Percentiles rank a stretch among this genome's conserved stretches.
Evolutionary conservation across 2,888 invertebrate genomes (phyloP).

Genomic region (Rhyacophila evoluta): DNA sequence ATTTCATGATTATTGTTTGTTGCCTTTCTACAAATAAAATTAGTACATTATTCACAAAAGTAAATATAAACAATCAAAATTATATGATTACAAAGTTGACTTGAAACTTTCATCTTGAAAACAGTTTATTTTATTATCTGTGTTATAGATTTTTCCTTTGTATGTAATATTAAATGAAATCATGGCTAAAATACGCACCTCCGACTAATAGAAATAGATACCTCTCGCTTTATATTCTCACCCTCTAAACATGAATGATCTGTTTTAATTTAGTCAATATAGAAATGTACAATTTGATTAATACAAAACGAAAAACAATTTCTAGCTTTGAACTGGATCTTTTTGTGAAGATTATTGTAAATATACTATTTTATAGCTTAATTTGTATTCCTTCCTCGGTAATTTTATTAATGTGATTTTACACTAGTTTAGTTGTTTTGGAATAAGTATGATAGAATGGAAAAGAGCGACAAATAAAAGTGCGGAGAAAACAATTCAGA

Average conservation of each 20-base stretch:
- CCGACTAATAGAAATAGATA: constrained; percentile 43
- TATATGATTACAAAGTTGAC: constrained; percentile 41
- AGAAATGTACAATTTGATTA: constrained; percentile 16
- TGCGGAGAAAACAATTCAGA: not conserved
- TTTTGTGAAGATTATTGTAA: constrained; percentile 22
- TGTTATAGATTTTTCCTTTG: constrained; percentile 53
- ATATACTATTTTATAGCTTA: constrained; percentile 7
- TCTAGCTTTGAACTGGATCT: constrained; percentile 19
- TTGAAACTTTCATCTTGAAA: constrained; percentile 51
- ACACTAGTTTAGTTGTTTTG: not conserved
- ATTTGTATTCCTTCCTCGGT: not conserved
- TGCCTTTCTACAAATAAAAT: not conserved
- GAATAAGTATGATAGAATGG: not conserved
- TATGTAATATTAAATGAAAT: constrained; percentile 47
- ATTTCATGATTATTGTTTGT: not conserved
- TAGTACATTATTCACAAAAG: not conserved
- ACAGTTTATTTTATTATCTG: constrained; percentile 42
- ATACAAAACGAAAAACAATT: not conserved
- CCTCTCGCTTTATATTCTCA: constrained; percentile 45
- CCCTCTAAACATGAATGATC: constrained; percentile 47
- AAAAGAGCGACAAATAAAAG: not conserved
- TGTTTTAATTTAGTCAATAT: constrained; percentile 33
- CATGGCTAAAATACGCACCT: constrained; percentile 53
- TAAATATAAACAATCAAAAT: not conserved
- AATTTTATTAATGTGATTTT: not conserved